These are phyloP conservation scores for Xestoiulus laeticollis DNA, from an alignment of 2,888 invertebrate genomes.

Conservation along the genomic window DNA sequence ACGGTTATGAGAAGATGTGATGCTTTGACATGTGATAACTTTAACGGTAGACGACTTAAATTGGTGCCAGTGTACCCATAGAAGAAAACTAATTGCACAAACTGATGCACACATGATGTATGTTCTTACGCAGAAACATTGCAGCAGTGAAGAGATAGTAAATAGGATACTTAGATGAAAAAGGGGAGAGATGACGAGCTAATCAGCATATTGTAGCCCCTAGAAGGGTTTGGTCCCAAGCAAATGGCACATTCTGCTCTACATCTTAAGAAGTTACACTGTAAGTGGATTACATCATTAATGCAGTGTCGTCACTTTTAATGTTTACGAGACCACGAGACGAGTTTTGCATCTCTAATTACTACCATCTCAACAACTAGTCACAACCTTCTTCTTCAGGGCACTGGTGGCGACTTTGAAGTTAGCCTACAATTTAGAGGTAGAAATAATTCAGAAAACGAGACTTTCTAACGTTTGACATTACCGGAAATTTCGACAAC, in stretches of 20 bases:
- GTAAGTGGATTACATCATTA: conserved; percentile 39
- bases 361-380: background rate
- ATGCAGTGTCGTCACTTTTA: conserved; percentile 39
- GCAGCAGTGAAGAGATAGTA: conserved; percentile 8
- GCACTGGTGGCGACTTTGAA: background rate
- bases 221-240: background rate
- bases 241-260: conserved; percentile 5
- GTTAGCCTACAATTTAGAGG: background rate
- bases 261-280: background rate
- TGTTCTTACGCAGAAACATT: conserved; percentile 2
- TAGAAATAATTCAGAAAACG: background rate
- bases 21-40: conserved; percentile 4
- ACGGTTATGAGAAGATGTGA: background rate
- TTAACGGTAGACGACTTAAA: conserved; percentile 6
- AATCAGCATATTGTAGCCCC: conserved; percentile 8
- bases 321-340: conserved; percentile 35
- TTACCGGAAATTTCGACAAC: too few relatives aligned
- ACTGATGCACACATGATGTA: conserved; percentile 35
- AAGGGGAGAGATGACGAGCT: background rate
- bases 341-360: conserved; percentile 43
- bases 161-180: conserved; percentile 41
- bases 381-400: background rate
- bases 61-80: conserved; percentile 21
- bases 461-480: background rate
- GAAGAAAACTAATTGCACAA: background rate